Conservation (phyloP, 1,140 invertebrate species). For the Camponotus pennsylvanicus region DNA sequence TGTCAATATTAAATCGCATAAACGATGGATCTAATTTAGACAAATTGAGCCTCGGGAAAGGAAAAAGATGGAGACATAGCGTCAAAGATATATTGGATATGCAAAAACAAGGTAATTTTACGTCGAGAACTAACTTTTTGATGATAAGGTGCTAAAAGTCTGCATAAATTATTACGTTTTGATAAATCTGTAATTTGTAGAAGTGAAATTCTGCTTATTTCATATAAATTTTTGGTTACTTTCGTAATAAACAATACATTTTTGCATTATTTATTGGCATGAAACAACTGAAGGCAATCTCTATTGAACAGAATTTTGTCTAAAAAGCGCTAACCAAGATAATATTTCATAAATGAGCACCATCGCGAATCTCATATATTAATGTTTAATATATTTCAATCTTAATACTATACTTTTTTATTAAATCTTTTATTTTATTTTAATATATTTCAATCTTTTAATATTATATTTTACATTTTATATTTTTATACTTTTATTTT, state of each 20-base stretch:
- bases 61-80: conserved; percentile 81
- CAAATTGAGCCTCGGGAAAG: conserved; percentile 75
- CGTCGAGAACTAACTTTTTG: conserved; percentile 1
- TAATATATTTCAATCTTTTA: neutral
- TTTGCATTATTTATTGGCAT: conserved; percentile 1
- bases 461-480: neutral
- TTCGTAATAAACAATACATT: neutral
- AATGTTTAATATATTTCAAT: conserved; percentile 10
- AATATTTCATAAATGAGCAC: conserved; percentile 4
- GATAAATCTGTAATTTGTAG: neutral
- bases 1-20: conserved; percentile 82
- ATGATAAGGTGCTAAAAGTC: neutral
- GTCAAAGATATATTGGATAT: conserved; percentile 78
- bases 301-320: conserved; percentile 57
- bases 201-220: neutral
- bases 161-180: neutral
- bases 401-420: too few relatives aligned
- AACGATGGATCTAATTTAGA: conserved; percentile 75
- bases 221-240: neutral
- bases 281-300: conserved; percentile 58
- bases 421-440: neutral
- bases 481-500: neutral
- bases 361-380: neutral
- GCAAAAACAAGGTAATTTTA: conserved; percentile 78
- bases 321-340: conserved; percentile 48